Evolutionary conservation across 2,113 vertebrate species (phyloP).

Genomic region (Dasyurus viverrinus): DNA sequence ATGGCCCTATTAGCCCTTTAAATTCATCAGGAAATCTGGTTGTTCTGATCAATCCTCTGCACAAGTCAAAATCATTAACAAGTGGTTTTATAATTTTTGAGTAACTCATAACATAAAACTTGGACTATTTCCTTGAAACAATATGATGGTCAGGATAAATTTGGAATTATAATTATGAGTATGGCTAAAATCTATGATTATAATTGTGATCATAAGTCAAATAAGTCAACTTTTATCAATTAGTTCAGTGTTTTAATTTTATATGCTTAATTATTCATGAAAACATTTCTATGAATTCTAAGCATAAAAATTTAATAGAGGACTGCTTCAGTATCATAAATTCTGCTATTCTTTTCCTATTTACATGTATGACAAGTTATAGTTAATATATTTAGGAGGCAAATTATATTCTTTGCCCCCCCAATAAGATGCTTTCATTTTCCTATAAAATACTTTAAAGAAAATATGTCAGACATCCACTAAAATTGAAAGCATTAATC

Average conservation of each 20-base stretch:
- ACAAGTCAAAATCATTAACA: neutral
- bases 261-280: slow-evolving; percentile 82
- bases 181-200: slow-evolving; percentile 62
- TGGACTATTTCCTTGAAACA: slow-evolving; percentile 14
- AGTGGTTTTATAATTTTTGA: neutral
- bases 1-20: neutral
- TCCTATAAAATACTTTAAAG: neutral
- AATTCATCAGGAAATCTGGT: neutral
- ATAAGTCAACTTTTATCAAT: slow-evolving; percentile 73
- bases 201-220: slow-evolving; percentile 81
- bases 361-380: slow-evolving; percentile 41
- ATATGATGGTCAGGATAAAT: slow-evolving; percentile 43
- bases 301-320: slow-evolving; percentile 72
- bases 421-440: neutral
- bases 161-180: slow-evolving; percentile 65
- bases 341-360: slow-evolving; percentile 35
- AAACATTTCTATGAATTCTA: slow-evolving; percentile 68
- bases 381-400: slow-evolving; percentile 27
- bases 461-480: neutral
- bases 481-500: neutral
- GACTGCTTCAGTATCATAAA: slow-evolving; percentile 53
- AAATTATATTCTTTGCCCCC: slow-evolving; percentile 43
- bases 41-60: neutral
- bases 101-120: neutral
- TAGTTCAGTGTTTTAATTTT: slow-evolving; percentile 79